Evolutionary conservation across 2,888 invertebrate species (phyloP), one percentile per base, ranked within the genome.

Genomic region (Perithous albicinctus): DNA sequence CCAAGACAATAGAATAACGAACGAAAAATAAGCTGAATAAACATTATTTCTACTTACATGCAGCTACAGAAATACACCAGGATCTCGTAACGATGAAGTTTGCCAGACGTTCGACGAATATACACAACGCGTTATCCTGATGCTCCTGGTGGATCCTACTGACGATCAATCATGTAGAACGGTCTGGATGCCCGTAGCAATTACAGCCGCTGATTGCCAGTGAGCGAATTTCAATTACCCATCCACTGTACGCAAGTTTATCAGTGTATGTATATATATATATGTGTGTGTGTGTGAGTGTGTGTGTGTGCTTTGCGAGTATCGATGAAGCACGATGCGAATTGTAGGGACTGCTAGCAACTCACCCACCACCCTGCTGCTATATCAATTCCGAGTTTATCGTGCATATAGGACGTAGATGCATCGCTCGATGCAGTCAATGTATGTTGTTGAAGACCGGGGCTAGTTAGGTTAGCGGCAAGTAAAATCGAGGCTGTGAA

Each of bases 171-270:
- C 82, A 80, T 85, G 81, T 72, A 67, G 84, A 84, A 84, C 76
- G 72, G 59, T 69, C 74, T 83, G 74, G 72, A 85, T 85, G 77
- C 81, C 70, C 83, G 84, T 85, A 84, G 82, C 87, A 87, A 88
- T 88, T 87, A 86, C 87, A 82, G 82, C 78, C 78, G 79, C 76
- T 84, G 85, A 85, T 85, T 85, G 84, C 82, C 86, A 84, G 78
- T 81, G 83, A 85, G 87, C 84, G 86, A 86, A 87, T 88, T 88
- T 88, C 88, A 88, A 88, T 88, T 88, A 87, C 83, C 83, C 75
- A 82, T 83, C 56, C 83, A 59, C 56, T 67, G 80, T 69, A 64
- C 61, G 48, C 61, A 35, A 78, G 63, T 54, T 74, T 20, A 18
- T 12, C 15, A 46, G 64, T 66, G 15, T 43, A 46, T 38, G n/a